Percentiles rank a stretch among this genome's conserved stretches.
phyloP scores from a whole-genome alignment of 2,888 invertebrate genomes.

The Archaeoteleia sp. region DNA sequence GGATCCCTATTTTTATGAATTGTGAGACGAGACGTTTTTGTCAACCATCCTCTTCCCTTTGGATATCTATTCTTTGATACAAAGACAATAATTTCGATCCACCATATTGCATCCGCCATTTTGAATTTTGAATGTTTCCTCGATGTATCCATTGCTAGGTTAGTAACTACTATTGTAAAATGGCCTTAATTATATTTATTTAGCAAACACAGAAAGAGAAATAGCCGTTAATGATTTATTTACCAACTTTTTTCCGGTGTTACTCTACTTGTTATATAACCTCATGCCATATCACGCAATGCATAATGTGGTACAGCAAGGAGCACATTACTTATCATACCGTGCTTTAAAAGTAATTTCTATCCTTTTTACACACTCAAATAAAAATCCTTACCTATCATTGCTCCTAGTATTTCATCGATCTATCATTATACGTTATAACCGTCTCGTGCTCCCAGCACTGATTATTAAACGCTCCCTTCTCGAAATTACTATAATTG shows the following conservation, averaged over 20 bases:
- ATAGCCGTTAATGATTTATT: too few species aligned
- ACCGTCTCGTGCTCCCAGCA: constrained; percentile 23
- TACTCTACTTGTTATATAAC: constrained; percentile 30
- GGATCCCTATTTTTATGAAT: too few species aligned
- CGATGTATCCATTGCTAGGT: too few species aligned
- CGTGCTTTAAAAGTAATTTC: constrained; percentile 28
- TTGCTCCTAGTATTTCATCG: constrained; percentile 13
- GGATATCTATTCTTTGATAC: too few species aligned
- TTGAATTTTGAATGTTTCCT: too few species aligned
- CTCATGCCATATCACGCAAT: constrained; percentile 41
- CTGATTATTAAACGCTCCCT: constrained; percentile 22
- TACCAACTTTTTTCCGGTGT: neutral
- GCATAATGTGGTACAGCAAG: constrained; percentile 16
- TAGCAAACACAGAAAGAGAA: too few species aligned
- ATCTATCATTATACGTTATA: constrained; percentile 12
- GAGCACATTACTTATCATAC: constrained; percentile 13
- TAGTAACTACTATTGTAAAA: too few species aligned
- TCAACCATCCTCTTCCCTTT: too few species aligned
- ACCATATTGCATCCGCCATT: too few species aligned
- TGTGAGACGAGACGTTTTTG: too few species aligned
- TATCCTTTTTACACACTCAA: constrained; percentile 9
- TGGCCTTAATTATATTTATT: too few species aligned
- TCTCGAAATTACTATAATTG: constrained; percentile 22
- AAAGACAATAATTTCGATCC: too few species aligned
- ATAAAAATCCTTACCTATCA: constrained; percentile 18